A percentile compares a stretch with the other conserved stretches of the same genome.
Evolutionary conservation across 2,888 invertebrate species (phyloP).

Genomic region (Notodonta ziczac): DNA sequence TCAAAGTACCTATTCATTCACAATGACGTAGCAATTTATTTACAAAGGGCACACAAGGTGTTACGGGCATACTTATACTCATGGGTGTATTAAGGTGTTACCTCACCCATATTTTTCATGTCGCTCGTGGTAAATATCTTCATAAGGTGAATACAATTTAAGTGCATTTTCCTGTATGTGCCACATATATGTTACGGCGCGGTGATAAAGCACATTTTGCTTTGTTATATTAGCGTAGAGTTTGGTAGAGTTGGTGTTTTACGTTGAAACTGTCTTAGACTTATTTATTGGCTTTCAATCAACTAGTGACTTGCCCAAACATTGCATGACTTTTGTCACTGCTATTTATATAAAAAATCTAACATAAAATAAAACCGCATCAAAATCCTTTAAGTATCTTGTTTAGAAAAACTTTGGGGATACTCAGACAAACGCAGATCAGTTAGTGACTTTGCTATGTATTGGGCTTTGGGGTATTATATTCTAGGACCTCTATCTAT

Average conservation of each 20-base stretch:
- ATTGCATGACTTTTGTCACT: no score
- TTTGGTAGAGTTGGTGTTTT: background rate
- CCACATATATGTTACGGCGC: conserved; percentile 4
- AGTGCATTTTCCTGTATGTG: conserved; percentile 27
- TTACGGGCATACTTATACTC: background rate
- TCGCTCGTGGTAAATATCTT: conserved; percentile 15
- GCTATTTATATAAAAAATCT: no score
- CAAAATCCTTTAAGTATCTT: no score
- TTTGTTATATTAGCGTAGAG: background rate
- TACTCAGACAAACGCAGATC: no score
- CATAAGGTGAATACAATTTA: conserved; percentile 4
- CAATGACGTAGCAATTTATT: conserved; percentile 3
- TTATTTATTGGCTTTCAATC: no score
- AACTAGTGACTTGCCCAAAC: no score
- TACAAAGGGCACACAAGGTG: background rate
- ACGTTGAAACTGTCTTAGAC: no score
- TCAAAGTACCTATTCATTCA: conserved; percentile 1
- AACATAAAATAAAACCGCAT: no score
- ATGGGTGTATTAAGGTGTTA: conserved; percentile 3
- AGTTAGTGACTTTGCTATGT: no score
- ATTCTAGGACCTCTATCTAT: no score
- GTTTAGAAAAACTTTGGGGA: no score
- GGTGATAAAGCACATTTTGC: conserved; percentile 7
- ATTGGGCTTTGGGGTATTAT: no score
- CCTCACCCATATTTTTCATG: conserved; percentile 4